Conservation (phyloP, 2,888 invertebrate species). For the Teleogryllus oceanicus region DNA sequence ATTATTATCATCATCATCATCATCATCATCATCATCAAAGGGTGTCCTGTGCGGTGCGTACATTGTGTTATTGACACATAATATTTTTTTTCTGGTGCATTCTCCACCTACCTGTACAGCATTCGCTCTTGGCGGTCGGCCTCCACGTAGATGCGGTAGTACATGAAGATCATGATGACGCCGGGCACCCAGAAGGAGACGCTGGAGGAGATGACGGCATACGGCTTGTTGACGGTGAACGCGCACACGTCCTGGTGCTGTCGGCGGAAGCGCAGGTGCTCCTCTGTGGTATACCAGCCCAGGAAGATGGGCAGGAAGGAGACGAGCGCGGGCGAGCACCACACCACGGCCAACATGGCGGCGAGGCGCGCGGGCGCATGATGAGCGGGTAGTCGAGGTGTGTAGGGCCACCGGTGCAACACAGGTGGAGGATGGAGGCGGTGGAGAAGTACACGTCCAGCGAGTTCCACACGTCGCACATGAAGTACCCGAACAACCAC, state of each 20-base stretch:
- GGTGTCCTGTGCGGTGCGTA: too few species aligned
- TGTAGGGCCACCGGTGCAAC: constrained; percentile 82
- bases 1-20: too few species aligned
- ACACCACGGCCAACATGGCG: constrained; percentile 81
- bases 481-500: constrained; percentile 85
- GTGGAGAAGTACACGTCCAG: constrained; percentile 91
- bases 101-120: constrained; percentile 43
- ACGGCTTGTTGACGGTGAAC: constrained; percentile 81
- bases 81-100: too few species aligned
- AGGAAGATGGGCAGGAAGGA: constrained; percentile 93
- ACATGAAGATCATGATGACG: constrained; percentile 49
- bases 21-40: too few species aligned
- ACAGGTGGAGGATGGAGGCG: constrained; percentile 87
- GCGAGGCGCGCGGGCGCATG: constrained; percentile 79
- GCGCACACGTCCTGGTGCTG: constrained; percentile 72
- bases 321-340: constrained; percentile 88
- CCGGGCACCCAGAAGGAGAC: constrained; percentile 86
- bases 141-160: constrained; percentile 48
- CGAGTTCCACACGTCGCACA: constrained; percentile 94
- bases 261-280: constrained; percentile 61
- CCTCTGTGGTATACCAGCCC: constrained; percentile 89
- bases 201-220: constrained; percentile 83
- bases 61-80: too few species aligned
- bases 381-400: constrained; percentile 89
- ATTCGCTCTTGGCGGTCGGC: constrained; percentile 49